phyloP scores from a whole-genome alignment of 2,113 vertebrate genomes.

The Callaeas wilsoni region DNA sequence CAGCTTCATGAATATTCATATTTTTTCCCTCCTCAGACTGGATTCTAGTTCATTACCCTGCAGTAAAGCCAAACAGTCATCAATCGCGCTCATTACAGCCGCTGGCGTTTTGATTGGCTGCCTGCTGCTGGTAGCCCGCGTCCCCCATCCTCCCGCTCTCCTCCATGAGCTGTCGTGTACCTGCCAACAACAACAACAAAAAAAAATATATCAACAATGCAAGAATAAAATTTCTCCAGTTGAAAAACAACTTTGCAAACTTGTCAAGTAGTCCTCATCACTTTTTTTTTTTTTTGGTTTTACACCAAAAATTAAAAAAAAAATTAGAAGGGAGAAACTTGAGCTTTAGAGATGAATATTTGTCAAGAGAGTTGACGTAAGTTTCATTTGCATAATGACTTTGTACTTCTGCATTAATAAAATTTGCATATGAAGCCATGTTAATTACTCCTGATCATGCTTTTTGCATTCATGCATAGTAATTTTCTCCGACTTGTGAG shows the following conservation, averaged over 20 bases:
- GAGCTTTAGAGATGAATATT: conserved; percentile 98
- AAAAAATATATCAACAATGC: conserved; percentile 66
- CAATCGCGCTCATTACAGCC: conserved; percentile 87
- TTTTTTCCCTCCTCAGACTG: conserved; percentile 85
- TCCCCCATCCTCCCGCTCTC: conserved; percentile 64
- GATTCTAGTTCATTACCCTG: conserved; percentile 99
- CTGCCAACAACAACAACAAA: conserved; percentile 73
- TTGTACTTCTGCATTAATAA: conserved; percentile 99
- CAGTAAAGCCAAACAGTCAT: conserved; percentile 98
- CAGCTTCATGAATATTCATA: conserved; percentile 99
- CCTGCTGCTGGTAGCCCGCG: conserved; percentile 77
- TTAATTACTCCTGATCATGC: conserved; percentile 99
- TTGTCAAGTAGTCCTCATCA: conserved; percentile 74
- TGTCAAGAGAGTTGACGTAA: conserved; percentile 99
- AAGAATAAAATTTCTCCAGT: conserved; percentile 76
- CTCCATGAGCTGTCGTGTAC: conserved; percentile 77
- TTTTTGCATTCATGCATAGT: conserved; percentile 99
- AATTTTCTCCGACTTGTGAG: conserved; percentile 99
- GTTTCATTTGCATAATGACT: conserved; percentile 99
- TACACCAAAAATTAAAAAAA: conserved; percentile 68
- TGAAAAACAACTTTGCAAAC: conserved; percentile 85
- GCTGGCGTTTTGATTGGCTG: conserved; percentile 86
- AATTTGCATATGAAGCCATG: conserved; percentile 99
- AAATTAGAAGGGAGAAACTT: conserved; percentile 80
- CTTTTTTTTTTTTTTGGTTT: conserved; percentile 43